Evolutionary conservation across 1,140 invertebrate genomes (phyloP).

Genomic region (Lordiphosa clarofinis): DNA sequence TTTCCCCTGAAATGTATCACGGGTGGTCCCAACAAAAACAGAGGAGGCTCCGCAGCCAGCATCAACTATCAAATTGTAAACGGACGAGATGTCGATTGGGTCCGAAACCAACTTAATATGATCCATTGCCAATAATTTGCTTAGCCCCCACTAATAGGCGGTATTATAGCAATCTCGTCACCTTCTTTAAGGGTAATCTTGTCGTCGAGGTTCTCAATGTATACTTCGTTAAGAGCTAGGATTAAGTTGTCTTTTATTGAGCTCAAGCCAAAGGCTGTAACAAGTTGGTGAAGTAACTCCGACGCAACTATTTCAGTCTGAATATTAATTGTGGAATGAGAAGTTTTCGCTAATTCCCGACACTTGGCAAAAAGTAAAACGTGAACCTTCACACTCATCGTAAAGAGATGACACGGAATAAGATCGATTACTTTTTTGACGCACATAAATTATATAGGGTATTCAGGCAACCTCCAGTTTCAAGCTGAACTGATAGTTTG

Average conservation of each 20-base stretch:
- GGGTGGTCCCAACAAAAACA: slow-evolving; percentile 94
- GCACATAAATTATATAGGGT: too few relatives aligned
- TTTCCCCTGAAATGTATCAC: slow-evolving; percentile 93
- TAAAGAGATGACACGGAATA: too few relatives aligned
- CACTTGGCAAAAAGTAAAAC: slow-evolving; percentile 93
- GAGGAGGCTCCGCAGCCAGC: slow-evolving; percentile 92
- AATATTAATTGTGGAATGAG: slow-evolving; percentile 81
- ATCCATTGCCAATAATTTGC: slow-evolving; percentile 80
- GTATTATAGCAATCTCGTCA: slow-evolving; percentile 92
- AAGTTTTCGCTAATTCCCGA: slow-evolving; percentile 86
- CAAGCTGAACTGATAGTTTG: too few relatives aligned
- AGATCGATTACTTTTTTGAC: too few relatives aligned
- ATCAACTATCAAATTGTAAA: slow-evolving; percentile 85
- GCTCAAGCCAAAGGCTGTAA: slow-evolving; percentile 84
- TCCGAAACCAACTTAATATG: slow-evolving; percentile 85
- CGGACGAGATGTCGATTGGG: slow-evolving; percentile 85
- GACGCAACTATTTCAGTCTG: slow-evolving; percentile 80
- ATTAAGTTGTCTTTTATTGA: slow-evolving; percentile 86
- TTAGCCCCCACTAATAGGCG: slow-evolving; percentile 92
- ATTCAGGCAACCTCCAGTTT: too few relatives aligned
- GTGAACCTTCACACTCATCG: slow-evolving; percentile 81
- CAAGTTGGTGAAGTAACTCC: slow-evolving; percentile 81
- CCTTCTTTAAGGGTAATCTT: slow-evolving; percentile 82
- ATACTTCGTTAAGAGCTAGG: slow-evolving; percentile 90
- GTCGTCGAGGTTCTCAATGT: slow-evolving; percentile 82